Evolutionary conservation across 2,113 vertebrate species (phyloP).

Genomic region (Boleophthalmus pectinirostris): DNA sequence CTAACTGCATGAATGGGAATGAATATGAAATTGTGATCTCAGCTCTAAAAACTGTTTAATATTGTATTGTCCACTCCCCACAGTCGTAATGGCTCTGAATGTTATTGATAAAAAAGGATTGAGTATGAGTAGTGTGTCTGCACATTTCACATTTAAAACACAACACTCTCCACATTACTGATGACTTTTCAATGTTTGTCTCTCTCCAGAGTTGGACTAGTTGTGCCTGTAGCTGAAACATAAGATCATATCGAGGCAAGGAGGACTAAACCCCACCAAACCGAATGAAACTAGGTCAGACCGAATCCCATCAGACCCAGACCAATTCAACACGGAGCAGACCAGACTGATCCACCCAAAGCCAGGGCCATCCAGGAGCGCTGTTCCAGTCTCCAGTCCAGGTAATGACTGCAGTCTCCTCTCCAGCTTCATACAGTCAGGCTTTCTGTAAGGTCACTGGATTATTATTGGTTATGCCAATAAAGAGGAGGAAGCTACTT

Average conservation of each 20-base stretch:
- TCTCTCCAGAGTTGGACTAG: conserved; percentile 29
- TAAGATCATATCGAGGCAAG: conserved; percentile 1
- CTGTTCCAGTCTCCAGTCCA: conserved; percentile 62
- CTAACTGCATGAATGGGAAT: too few species aligned
- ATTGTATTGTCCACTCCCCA: too few species aligned
- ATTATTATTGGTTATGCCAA: background rate
- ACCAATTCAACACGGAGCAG: conserved; percentile 30
- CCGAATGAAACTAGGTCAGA: conserved; percentile 39
- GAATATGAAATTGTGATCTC: too few species aligned
- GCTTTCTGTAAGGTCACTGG: background rate
- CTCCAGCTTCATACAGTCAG: conserved; percentile 17
- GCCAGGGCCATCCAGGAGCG: conserved; percentile 43
- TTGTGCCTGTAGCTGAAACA: conserved; percentile 25
- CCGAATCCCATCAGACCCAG: conserved; percentile 39
- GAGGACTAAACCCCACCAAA: conserved; percentile 22
- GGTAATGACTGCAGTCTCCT: conserved; percentile 40
- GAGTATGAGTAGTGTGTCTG: background rate
- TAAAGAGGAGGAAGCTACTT: background rate
- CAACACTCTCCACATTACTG: background rate
- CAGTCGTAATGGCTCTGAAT: background rate
- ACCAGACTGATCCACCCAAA: conserved; percentile 37
- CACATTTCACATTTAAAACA: too few species aligned
- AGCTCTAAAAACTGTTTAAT: too few species aligned
- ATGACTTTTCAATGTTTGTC: background rate
- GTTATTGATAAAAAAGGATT: background rate